phyloP scores from a whole-genome alignment of 1,140 invertebrate genomes.

The Ostrea edulis region DNA sequence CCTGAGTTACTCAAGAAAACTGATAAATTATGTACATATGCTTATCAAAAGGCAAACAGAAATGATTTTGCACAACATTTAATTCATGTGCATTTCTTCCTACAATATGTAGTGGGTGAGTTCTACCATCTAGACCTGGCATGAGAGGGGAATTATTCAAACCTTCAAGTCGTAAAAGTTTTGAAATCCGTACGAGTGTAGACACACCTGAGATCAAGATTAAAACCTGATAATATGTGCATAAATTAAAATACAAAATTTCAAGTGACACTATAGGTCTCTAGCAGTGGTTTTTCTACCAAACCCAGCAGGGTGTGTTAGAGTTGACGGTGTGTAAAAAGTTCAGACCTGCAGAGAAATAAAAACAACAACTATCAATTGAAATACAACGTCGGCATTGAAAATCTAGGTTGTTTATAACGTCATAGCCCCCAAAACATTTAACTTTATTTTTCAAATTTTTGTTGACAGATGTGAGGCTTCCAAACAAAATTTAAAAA shows the following conservation, averaged over 20 bases:
- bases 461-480: conserved; percentile 11
- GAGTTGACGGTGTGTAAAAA: not conserved
- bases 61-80: conserved; percentile 26
- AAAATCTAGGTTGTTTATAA: not conserved
- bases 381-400: not conserved
- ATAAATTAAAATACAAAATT: conserved; percentile 40
- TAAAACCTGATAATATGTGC: conserved; percentile 33
- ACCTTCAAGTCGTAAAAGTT: not conserved
- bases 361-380: not conserved
- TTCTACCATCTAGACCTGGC: not conserved
- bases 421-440: not conserved
- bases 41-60: conserved; percentile 29
- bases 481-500: conserved; percentile 22
- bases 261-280: not conserved
- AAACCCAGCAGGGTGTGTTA: conserved; percentile 1
- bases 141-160: not conserved
- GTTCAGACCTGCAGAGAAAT: not conserved
- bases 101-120: not conserved
- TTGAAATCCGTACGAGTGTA: not conserved
- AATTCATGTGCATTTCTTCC: conserved; percentile 27
- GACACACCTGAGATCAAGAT: conserved; percentile 24
- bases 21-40: conserved; percentile 32
- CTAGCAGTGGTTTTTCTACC: not conserved
- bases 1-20: conserved; percentile 25
- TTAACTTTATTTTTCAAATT: conserved; percentile 4